A percentile compares a stretch with the other conserved stretches of the same genome.
Conservation (phyloP, 2,888 invertebrate species). For the Lysandra bellargus region DNA sequence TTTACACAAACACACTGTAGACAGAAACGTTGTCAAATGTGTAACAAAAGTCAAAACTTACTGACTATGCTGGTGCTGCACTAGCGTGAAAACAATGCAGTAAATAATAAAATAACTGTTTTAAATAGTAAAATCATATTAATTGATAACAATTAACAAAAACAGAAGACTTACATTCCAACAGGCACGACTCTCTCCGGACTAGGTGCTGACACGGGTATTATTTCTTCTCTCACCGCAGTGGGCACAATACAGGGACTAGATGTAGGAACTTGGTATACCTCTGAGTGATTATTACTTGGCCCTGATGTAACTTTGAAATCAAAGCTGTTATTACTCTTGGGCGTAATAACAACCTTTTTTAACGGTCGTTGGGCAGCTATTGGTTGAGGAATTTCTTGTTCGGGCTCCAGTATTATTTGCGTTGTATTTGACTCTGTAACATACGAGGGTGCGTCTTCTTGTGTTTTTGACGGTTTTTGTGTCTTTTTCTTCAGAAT, state of each 20-base stretch:
- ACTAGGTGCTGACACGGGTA: background rate
- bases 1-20: too few relatives aligned
- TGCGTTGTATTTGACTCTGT: background rate
- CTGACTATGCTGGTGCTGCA: too few relatives aligned
- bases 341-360: background rate
- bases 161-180: slow-evolving; percentile 56
- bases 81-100: too few relatives aligned
- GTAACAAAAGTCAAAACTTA: too few relatives aligned
- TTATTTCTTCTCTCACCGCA: background rate
- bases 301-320: background rate
- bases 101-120: too few relatives aligned
- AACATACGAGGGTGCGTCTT: background rate
- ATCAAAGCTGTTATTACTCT: background rate
- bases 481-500: background rate
- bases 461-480: background rate
- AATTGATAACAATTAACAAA: background rate
- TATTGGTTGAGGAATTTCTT: background rate
- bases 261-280: background rate
- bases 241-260: background rate
- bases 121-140: too few relatives aligned
- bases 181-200: slow-evolving; percentile 54
- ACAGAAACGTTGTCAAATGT: too few relatives aligned
- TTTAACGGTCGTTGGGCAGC: background rate
- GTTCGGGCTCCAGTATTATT: background rate
- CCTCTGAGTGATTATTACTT: background rate